Conservation (phyloP, 2,888 invertebrate genomes). For the Calephelis perditalis region DNA sequence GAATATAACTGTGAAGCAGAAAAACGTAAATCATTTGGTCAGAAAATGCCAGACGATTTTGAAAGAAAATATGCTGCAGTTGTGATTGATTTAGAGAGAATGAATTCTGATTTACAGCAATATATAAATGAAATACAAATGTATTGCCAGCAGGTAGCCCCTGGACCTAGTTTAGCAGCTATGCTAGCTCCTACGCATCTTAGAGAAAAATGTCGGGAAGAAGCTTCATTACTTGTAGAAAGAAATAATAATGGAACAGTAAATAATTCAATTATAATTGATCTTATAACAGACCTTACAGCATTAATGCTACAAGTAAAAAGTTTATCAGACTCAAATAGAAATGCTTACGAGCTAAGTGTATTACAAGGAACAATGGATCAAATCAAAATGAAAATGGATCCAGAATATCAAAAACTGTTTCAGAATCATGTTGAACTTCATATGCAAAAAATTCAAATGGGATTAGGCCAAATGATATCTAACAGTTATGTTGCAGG, state of each 20-base stretch:
- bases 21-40: conserved; percentile 88
- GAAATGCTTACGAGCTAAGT: conserved; percentile 93
- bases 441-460: conserved; percentile 93
- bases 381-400: conserved; percentile 89
- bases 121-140: conserved; percentile 91
- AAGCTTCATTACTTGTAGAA: conserved; percentile 89
- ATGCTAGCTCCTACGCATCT: conserved; percentile 94
- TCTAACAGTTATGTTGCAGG: conserved; percentile 47
- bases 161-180: conserved; percentile 90
- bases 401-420: conserved; percentile 84
- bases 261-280: conserved; percentile 81
- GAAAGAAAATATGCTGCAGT: conserved; percentile 92
- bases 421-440: conserved; percentile 95
- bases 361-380: conserved; percentile 94
- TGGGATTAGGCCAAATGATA: conserved; percentile 79
- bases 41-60: conserved; percentile 90
- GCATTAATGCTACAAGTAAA: conserved; percentile 94
- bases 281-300: conserved; percentile 91
- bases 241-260: conserved; percentile 81
- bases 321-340: conserved; percentile 86
- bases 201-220: conserved; percentile 90
- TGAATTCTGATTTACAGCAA: conserved; percentile 92
- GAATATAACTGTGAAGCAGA: conserved; percentile 95
- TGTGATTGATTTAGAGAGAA: conserved; percentile 92
- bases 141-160: conserved; percentile 90